Evolutionary conservation across 2,888 invertebrate genomes (phyloP), one percentile per base, ranked within the genome.

Genomic region (Autographa gamma): DNA sequence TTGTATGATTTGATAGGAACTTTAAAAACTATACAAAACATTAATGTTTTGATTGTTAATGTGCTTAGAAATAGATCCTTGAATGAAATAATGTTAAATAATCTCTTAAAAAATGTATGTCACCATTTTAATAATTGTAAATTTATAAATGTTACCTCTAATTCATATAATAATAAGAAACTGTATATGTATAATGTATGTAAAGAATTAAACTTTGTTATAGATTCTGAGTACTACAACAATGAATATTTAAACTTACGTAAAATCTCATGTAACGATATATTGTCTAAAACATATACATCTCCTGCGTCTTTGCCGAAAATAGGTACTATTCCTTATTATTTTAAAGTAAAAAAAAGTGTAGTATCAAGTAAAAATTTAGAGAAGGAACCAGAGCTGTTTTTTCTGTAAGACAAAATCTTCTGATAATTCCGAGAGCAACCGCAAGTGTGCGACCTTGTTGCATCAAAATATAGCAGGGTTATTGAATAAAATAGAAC

Each of bases 241-340:
- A 43, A 43, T 43, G 43, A 43, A 43, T 43, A 43, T 43, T 43
- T 43, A 43, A 43, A 43, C 43, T 43, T 43, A 43, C 43, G 43
- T 43, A 43, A 43, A 43, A 43, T 13, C 14, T 43, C 43, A 43
- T 43, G 43, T 43, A 43, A 43, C 43, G 43, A 43, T 43, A 43
- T 43, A 43, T 43, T 43, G 43, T 43, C 13, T 43, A 43, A 43
- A 43, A 43, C 43, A 43, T 43, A 16, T 43, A 43, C 43, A 43
- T 43, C 43, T 11, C 14, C 43, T 43, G 43, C 16, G 43, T 11
- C 43, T 43, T 11, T 43, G 16, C 43, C 43, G 43, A 43, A 43
- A 43, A 43, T 14, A 43, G 43, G 43, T 13, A 43, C 43, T 43
- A 43, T 43, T 43, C 43, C 43, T 43, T 43, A 43, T 43, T 43